phyloP scores from a whole-genome alignment of 2,888 invertebrate species.

The Caradrina kadenii region DNA sequence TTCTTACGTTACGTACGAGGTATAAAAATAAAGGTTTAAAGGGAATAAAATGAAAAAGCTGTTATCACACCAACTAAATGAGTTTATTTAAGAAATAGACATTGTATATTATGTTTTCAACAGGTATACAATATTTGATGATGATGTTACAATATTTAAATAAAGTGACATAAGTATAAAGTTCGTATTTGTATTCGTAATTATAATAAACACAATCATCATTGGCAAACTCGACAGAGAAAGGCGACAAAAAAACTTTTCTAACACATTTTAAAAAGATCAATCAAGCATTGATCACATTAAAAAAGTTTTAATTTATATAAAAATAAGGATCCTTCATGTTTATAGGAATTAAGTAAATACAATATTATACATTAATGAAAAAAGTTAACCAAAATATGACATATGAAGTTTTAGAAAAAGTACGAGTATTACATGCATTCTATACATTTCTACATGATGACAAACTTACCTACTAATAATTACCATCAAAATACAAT shows the following conservation, averaged over 20 bases:
- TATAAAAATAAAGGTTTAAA: not conserved
- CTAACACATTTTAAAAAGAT: not conserved
- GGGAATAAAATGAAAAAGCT: not conserved
- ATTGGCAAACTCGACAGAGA: no score
- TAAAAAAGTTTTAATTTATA: no score
- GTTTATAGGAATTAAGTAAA: no score
- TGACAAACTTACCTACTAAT: not conserved
- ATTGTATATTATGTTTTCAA: not conserved
- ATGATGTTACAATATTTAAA: not conserved
- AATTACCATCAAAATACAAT: not conserved
- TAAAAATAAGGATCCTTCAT: no score
- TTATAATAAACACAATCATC: no score
- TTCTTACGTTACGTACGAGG: no score
- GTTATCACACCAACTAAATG: not conserved
- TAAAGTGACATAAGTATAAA: not conserved
- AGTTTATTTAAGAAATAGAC: conserved; percentile 10
- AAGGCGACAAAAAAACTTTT: no score
- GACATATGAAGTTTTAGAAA: not conserved
- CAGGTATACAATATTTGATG: not conserved
- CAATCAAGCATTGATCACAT: not conserved
- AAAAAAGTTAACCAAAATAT: no score
- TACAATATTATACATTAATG: no score
- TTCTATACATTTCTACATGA: not conserved
- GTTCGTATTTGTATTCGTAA: not conserved
- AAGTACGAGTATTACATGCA: not conserved